These are phyloP conservation scores for Nasonia vitripennis DNA, from an alignment of 1,140 invertebrate genomes.

Conservation along the genomic window DNA sequence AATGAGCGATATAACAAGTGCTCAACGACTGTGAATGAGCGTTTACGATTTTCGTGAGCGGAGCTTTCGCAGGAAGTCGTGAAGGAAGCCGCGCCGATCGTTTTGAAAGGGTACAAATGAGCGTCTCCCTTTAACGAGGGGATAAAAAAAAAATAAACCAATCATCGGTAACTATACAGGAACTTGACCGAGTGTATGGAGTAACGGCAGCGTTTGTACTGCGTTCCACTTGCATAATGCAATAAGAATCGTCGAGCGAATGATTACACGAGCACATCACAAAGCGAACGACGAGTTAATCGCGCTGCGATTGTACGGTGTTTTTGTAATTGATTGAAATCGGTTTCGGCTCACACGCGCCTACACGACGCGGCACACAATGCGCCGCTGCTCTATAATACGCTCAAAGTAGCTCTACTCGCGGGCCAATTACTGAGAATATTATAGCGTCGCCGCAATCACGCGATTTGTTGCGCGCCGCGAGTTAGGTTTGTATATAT, in stretches of 20 bases:
- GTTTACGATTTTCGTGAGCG: neutral
- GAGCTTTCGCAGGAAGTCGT: neutral
- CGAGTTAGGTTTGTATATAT: too few species aligned
- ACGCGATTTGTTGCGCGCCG: neutral
- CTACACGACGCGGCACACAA: neutral
- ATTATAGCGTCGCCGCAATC: neutral
- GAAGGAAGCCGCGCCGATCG: neutral
- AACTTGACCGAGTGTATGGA: neutral
- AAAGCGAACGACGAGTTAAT: too few species aligned
- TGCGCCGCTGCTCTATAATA: neutral
- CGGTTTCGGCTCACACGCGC: neutral
- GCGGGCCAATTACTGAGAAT: neutral
- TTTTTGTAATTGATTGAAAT: slow-evolving; percentile 16
- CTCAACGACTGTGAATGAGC: neutral
- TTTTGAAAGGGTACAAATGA: neutral
- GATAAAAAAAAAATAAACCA: neutral
- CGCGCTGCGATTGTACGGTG: too few species aligned
- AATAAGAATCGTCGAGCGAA: too few species aligned
- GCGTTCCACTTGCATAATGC: too few species aligned
- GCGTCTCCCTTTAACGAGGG: neutral
- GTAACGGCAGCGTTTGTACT: too few species aligned
- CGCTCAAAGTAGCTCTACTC: neutral
- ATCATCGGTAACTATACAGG: neutral
- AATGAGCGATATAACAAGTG: neutral
- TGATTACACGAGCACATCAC: too few species aligned